Conservation (phyloP, 2,888 invertebrate species). For the Plebejus melissa region DNA sequence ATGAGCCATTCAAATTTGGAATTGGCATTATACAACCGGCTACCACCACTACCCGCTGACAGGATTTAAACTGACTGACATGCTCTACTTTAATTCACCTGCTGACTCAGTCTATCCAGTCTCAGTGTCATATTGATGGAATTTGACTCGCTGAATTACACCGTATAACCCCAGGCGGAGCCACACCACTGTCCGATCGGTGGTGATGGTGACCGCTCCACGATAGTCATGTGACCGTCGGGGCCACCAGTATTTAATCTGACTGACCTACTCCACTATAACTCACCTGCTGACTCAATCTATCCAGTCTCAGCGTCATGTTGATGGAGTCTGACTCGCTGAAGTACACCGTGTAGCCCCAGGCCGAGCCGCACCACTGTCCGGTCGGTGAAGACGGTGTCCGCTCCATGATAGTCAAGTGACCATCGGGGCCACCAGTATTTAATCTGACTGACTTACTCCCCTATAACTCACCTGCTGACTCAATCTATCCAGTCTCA, state of each 20-base stretch:
- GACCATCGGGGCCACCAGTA: slow-evolving; percentile 61
- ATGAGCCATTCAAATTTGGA: no score
- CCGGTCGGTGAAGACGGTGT: slow-evolving; percentile 85
- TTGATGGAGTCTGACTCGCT: slow-evolving; percentile 85
- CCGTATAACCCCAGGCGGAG: slow-evolving; percentile 90
- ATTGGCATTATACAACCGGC: no score
- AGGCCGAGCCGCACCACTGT: slow-evolving; percentile 90
- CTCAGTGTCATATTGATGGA: slow-evolving; percentile 52
- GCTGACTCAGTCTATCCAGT: not conserved
- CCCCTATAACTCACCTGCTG: slow-evolving; percentile 80
- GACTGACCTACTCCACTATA: not conserved
- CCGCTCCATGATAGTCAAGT: slow-evolving; percentile 86
- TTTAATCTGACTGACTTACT: not conserved
- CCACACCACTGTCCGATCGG: slow-evolving; percentile 91
- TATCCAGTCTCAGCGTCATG: not conserved
- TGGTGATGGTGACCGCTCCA: slow-evolving; percentile 84
- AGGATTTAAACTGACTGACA: no score
- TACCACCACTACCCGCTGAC: no score
- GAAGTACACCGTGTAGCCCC: slow-evolving; percentile 92
- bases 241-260: no score
- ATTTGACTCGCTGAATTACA: slow-evolving; percentile 90
- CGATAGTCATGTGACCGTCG: slow-evolving; percentile 89
- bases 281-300: not conserved
- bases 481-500: slow-evolving; percentile 83
- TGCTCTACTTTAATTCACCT: not conserved